Base-by-base conservation (phyloP, 2,797 vertebrate species). In the Coregonus suidteri region DNA sequence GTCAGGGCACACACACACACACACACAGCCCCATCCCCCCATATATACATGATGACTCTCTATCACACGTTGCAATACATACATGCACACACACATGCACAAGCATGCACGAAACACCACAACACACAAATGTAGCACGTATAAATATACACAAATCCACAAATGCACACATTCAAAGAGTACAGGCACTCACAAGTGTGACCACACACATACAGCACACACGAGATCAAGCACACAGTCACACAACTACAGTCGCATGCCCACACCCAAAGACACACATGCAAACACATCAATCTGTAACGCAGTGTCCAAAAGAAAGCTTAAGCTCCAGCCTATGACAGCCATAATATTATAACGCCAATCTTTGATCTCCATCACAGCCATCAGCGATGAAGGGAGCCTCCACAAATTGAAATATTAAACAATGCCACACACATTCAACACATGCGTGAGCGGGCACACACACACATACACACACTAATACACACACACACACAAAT, bases 401-500 rank as follows among this genome's bases (percentile, higher is more conserved):
- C 31, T 67, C 65, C 34, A 67, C 31, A 9, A 67, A 67, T 34
- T n/a, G 15, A 16, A 59, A 16, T 20, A 47, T 11, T 47, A 16
- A 16, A 34, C 31, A 6, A 16, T 35, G 13, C 65, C 65, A 34
- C 31, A 34, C 65, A 34, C 47, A 20, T 31, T 59, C 20, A 47
- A 11, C 69, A n/a, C 35, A 11, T 16, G 47, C 18, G 31, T 4
- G 35, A 18, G 4, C 9, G 20, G 16, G 37, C 47, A 71, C 13
- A n/a, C 18, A 62, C 70, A 66, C 62, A 79, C 66, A 80, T 65
- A 77, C 68, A 25, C 25, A 25, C 25, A 25, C 25, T 1, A 25
- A 25, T 25, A 25, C 25, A 25, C 25, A 89, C 87, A 86, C 82
- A 78, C 79, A 80, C 75, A 82, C 80, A 77, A 35, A 51, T 41